Base-by-base conservation (phyloP, 2,113 vertebrate genomes). In the Hypocryptadius cinnamomeus region DNA sequence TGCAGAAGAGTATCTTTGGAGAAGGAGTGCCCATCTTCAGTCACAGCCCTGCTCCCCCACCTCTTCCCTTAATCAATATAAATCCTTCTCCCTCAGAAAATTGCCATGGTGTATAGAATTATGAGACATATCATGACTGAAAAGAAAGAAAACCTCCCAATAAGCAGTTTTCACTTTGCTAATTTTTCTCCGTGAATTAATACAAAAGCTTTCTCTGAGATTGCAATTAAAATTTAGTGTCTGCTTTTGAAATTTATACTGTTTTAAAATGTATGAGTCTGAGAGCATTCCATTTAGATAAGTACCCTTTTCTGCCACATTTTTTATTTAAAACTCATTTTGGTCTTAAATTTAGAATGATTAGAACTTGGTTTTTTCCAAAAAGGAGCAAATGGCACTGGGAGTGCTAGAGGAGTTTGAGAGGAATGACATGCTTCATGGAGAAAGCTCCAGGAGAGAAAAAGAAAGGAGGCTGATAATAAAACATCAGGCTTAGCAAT, bases 151-250 rank as follows among this genome's bases (percentile, higher is more conserved):
- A 96, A 96, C 44, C 79, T 94, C 95, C 94, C 64, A 76, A 97
- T 97, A 98, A 98, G 97, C 97, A 96, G 88, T 98, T 98, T 98
- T 97, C 88, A 57, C 96, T 95, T 96, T 37, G 89, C 95, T 97
- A 97, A 94, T 98, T 98, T 97, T 97, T 97, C 97, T 95, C 87
- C 18, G 89, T 94, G 96, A 97, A 97, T 98, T 98, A 98, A 94
- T 95, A 91, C 96, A 85, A 97, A 97, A 95, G 97, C 98, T 97
- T 97, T 98, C 90, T 97, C 96, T 86, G 96, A 96, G 95, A 97
- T 96, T 97, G 95, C 97, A 97, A 95, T 98, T 97, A 97, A 97
- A 97, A 97, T 97, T 97, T 97, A 97, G 97, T 98, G 96, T 95
- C 96, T 97, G 89, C 95, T 95, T 95, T 96, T 85, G 96, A 97